Conservation (phyloP, 2,113 vertebrate species). For the Ceratotherium simum region DNA sequence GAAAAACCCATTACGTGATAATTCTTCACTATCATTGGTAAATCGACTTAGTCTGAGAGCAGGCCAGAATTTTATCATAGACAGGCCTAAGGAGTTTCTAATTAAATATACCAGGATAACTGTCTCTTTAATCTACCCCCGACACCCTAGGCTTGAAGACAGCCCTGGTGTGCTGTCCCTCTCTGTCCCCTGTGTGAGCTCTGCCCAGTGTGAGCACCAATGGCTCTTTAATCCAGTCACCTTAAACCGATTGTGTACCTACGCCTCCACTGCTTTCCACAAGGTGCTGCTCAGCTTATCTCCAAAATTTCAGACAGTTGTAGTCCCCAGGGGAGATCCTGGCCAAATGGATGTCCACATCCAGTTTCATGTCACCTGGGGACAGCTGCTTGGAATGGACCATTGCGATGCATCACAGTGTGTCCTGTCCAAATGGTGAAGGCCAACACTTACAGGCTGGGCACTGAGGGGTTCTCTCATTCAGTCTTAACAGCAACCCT, state of each 20-base stretch:
- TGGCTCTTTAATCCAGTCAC: background rate
- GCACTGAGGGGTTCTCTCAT: background rate
- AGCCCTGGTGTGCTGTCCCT: background rate
- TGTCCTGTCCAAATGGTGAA: background rate
- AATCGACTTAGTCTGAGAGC: background rate
- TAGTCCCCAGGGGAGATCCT: background rate
- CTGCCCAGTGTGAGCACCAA: background rate
- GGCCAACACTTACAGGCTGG: background rate
- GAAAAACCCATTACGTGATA: background rate
- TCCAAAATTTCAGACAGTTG: background rate
- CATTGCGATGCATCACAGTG: background rate
- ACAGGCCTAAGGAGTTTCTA: background rate
- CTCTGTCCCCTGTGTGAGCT: background rate
- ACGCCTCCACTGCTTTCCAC: background rate
- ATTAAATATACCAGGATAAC: background rate
- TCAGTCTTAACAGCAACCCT: background rate
- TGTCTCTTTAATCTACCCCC: background rate
- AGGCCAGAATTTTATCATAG: background rate
- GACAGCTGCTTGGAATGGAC: background rate
- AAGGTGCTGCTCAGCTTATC: background rate
- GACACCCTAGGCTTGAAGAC: background rate
- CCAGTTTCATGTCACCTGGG: background rate
- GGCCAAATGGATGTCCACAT: background rate
- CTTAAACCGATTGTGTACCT: background rate
- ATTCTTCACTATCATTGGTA: background rate